These are phyloP conservation scores for Tragulus kanchil DNA, from an alignment of 2,113 vertebrate species.

Conservation along the genomic window DNA sequence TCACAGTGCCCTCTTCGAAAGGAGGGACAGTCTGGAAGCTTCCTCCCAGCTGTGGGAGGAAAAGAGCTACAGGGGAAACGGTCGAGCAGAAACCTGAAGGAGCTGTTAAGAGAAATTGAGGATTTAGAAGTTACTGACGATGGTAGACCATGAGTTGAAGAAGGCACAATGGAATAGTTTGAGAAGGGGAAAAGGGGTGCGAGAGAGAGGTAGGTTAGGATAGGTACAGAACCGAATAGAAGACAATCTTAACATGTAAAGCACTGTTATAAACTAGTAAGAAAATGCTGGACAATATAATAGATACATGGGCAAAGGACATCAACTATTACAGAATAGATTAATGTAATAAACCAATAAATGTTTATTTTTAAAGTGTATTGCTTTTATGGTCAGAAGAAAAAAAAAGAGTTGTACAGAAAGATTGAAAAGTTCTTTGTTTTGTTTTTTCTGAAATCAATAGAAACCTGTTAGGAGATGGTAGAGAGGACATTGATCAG, in stretches of 20 bases:
- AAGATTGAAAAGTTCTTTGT: neutral
- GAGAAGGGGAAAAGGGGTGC: neutral
- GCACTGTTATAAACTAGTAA: neutral
- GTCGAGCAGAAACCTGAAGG: neutral
- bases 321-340: neutral
- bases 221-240: neutral
- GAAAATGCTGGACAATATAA: neutral
- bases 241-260: neutral
- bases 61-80: neutral
- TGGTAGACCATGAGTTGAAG: neutral
- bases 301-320: neutral
- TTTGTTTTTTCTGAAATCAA: neutral
- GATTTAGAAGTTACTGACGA: neutral
- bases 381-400: neutral
- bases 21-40: neutral
- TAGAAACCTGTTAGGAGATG: neutral
- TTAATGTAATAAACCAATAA: neutral
- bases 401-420: neutral
- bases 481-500: conserved; percentile 13
- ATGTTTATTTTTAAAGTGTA: neutral
- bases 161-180: neutral
- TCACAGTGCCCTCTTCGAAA: neutral
- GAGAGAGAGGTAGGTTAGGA: neutral
- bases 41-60: neutral
- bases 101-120: neutral